Conservation (phyloP, 2,797 vertebrate species). For the Podarcis lilfordi region DNA sequence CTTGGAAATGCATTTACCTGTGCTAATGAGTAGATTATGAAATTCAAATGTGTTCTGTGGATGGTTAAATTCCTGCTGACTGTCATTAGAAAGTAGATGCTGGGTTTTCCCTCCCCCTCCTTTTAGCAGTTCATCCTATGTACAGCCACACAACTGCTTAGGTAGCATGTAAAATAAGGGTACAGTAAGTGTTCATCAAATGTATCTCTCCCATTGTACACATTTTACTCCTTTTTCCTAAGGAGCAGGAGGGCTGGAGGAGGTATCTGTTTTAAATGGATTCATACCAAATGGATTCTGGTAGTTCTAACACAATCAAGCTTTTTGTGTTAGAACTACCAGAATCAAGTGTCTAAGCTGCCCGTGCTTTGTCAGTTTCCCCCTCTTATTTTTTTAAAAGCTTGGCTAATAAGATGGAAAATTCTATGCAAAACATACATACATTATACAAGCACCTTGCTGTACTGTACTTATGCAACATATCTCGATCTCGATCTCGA, state of each 20-base stretch:
- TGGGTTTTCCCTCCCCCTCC: conserved; percentile 28
- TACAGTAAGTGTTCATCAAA: background rate
- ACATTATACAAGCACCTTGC: no score
- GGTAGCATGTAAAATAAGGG: background rate
- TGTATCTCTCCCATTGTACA: background rate
- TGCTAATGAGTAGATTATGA: conserved; percentile 17
- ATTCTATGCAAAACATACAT: no score
- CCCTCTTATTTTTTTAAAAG: no score
- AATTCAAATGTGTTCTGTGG: conserved; percentile 15
- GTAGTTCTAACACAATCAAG: no score
- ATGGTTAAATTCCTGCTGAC: background rate
- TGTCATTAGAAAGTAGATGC: conserved; percentile 52
- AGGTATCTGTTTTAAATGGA: no score
- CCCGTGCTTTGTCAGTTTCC: no score
- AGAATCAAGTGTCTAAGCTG: no score
- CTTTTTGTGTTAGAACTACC: background rate
- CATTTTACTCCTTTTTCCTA: background rate
- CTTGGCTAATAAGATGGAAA: no score
- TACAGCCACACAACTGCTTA: background rate
- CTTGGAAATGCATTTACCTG: conserved; percentile 16
- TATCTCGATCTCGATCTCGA: no score
- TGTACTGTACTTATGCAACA: no score
- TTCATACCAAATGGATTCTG: no score
- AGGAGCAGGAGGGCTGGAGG: background rate
- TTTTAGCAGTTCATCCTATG: background rate